A percentile compares a stretch with the other conserved stretches of the same genome.
These are phyloP conservation scores for Phaonia tiefii DNA, from an alignment of 2,888 invertebrate species.

Conservation along the genomic window DNA sequence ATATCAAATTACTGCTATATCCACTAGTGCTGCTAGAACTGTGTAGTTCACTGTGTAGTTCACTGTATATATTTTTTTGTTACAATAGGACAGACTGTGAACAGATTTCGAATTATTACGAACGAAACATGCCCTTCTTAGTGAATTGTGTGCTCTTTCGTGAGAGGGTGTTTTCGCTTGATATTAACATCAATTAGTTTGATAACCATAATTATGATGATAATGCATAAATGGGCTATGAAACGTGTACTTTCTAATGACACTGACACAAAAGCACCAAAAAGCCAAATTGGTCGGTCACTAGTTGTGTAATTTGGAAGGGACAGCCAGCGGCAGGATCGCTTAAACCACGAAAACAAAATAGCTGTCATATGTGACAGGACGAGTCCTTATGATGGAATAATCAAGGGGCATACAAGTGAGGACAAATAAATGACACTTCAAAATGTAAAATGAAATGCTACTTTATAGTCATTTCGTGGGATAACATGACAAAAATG, in stretches of 20 bases:
- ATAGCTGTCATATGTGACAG: constrained; percentile 63
- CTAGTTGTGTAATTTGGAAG: too few species aligned
- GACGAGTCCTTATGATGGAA: constrained; percentile 47
- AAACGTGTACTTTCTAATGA: constrained; percentile 58
- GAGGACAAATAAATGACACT: constrained; percentile 58
- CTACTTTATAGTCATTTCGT: constrained; percentile 34
- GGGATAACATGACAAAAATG: constrained; percentile 34
- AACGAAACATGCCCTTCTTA: too few species aligned
- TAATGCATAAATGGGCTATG: constrained; percentile 63
- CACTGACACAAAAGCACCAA: constrained; percentile 43
- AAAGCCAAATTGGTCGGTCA: constrained; percentile 52
- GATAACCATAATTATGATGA: constrained; percentile 65
- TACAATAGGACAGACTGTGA: too few species aligned
- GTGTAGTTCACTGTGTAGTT: too few species aligned
- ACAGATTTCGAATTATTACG: too few species aligned
- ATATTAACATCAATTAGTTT: constrained; percentile 76
- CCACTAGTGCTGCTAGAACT: too few species aligned
- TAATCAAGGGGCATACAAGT: constrained; percentile 52
- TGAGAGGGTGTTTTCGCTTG: constrained; percentile 42
- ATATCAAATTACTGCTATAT: too few species aligned
- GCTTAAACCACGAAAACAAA: constrained; percentile 1
- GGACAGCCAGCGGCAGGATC: too few species aligned
- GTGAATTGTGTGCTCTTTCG: too few species aligned
- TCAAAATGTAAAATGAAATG: constrained; percentile 17
- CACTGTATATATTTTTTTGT: too few species aligned